Conservation (phyloP, 2,797 vertebrate species). For the Yasuhikotakia modesta region DNA sequence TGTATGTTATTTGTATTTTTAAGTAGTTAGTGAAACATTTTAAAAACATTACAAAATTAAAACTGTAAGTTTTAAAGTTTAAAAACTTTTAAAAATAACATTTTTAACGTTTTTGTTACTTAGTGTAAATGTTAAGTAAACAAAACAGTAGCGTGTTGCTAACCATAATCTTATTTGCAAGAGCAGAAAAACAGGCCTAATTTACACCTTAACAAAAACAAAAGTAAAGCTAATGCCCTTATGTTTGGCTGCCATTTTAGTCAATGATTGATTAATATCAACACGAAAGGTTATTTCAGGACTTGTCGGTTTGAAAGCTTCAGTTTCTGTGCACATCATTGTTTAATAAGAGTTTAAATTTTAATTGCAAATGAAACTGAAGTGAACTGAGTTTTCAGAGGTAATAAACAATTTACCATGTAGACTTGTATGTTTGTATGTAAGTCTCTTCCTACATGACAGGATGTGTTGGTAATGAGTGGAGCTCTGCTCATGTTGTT, state of each 20-base stretch:
- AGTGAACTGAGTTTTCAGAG: not conserved
- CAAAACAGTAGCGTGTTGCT: not conserved
- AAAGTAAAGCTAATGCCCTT: slow-evolving; percentile 10
- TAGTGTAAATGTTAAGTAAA: no score
- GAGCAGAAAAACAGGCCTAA: not conserved
- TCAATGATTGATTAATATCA: slow-evolving; percentile 20
- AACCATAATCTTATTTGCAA: not conserved
- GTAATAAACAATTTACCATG: not conserved
- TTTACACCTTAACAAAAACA: slow-evolving; percentile 5
- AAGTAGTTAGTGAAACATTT: no score
- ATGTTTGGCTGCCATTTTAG: not conserved
- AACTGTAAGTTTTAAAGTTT: no score
- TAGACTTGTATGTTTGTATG: slow-evolving; percentile 15
- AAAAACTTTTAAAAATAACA: no score
- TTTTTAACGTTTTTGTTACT: no score
- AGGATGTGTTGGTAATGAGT: slow-evolving; percentile 49
- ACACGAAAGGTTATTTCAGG: slow-evolving; percentile 2
- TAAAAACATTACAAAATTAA: no score
- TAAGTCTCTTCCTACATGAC: slow-evolving; percentile 24
- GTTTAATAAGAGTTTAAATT: not conserved
- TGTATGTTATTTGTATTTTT: no score
- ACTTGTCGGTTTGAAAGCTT: slow-evolving; percentile 15
- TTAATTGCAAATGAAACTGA: slow-evolving; percentile 22
- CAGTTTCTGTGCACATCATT: not conserved
- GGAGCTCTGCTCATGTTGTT: slow-evolving; percentile 48